Evolutionary conservation across 2,888 invertebrate species (phyloP).

Genomic region (Morinoia aosen): DNA sequence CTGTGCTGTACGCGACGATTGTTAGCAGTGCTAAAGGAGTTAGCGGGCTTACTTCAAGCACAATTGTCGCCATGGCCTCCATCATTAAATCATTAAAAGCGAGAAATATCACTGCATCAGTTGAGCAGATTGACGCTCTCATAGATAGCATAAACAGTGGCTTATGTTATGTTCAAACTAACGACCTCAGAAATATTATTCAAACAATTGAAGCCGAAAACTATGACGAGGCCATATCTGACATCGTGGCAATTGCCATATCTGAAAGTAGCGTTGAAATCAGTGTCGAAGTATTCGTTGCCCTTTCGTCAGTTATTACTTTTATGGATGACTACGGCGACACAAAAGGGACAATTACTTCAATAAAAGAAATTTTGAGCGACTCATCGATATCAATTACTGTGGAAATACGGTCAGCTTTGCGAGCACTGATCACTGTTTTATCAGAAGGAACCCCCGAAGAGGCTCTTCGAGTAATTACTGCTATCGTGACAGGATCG

Average conservation of each 20-base stretch:
- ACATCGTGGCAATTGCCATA: background rate
- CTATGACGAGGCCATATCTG: background rate
- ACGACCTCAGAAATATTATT: background rate
- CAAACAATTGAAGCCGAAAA: background rate
- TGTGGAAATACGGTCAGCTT: background rate
- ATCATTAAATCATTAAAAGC: background rate
- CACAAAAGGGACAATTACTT: background rate
- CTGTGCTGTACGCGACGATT: background rate
- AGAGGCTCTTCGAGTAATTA: background rate
- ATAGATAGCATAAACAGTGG: background rate
- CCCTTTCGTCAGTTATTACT: background rate
- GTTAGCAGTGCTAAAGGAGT: background rate
- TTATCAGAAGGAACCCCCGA: background rate
- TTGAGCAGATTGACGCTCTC: background rate
- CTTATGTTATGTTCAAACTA: background rate
- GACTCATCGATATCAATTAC: background rate
- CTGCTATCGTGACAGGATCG: background rate
- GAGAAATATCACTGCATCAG: background rate
- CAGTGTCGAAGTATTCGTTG: background rate
- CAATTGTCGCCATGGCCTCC: background rate
- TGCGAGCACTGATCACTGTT: conserved; percentile 3
- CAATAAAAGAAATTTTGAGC: background rate
- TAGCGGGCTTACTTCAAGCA: background rate
- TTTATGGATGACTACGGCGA: background rate
- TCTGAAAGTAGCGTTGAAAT: background rate